These are phyloP conservation scores for Buathra laborator DNA, from an alignment of 2,888 invertebrate species.

Conservation along the genomic window DNA sequence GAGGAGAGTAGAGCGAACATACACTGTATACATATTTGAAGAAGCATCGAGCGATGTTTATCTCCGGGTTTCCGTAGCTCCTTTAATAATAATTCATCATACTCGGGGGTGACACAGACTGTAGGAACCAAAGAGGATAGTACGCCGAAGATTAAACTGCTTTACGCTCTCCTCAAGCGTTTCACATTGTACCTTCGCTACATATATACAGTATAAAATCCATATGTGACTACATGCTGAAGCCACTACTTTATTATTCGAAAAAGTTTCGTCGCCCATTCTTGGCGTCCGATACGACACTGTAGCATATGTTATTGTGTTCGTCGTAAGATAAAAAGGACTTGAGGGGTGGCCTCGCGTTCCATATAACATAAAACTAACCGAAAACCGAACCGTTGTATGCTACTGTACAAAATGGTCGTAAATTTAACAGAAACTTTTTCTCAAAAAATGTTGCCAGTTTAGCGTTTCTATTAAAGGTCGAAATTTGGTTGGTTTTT, in stretches of 20 bases:
- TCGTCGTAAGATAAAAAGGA: not conserved
- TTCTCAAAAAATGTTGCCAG: too few relatives aligned
- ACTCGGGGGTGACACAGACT: constrained; percentile 8
- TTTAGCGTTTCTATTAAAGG: too few relatives aligned
- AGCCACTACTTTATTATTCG: constrained; percentile 42
- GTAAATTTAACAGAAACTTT: too few relatives aligned
- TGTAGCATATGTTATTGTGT: not conserved
- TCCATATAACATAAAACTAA: not conserved
- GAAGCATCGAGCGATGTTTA: constrained; percentile 30
- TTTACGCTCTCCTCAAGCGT: constrained; percentile 23
- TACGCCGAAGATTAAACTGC: constrained; percentile 54
- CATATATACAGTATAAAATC: constrained; percentile 37
- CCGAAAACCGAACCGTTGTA: not conserved
- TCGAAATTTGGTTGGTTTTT: too few relatives aligned
- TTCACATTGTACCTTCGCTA: constrained; percentile 35
- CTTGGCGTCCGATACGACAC: not conserved
- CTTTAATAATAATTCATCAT: constrained; percentile 66
- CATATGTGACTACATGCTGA: constrained; percentile 10
- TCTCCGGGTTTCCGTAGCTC: constrained; percentile 45
- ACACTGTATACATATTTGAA: constrained; percentile 43
- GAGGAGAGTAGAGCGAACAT: not conserved
- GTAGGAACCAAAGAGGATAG: constrained; percentile 16
- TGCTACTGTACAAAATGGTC: not conserved
- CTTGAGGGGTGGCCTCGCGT: not conserved
- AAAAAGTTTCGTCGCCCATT: constrained; percentile 46